Evolutionary conservation across 2,113 vertebrate species (phyloP), one percentile per base, ranked within the genome.

Genomic region (Campylorhamphus procurvoides): DNA sequence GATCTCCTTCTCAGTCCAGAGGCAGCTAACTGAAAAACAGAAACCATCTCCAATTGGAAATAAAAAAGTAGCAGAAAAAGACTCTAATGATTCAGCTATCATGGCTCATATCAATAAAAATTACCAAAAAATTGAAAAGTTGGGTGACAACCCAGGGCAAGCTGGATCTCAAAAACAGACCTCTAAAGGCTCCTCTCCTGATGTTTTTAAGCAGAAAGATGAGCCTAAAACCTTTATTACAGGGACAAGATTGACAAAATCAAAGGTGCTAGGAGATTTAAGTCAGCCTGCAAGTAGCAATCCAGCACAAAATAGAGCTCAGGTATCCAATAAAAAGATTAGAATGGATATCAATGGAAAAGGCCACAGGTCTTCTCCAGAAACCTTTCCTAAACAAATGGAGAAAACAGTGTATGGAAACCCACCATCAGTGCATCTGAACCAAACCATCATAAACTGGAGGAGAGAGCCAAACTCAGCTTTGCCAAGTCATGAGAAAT

Each of bases 341-440:
- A 72, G 35, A 81, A 80, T 85, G 74, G 80, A 91, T 94, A 77
- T 89, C 75, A 85, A 40, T 74, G 84, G 90, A 89, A 93, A 93
- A 40, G 58, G 22, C 68, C 59, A 95, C 62, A 71, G 42, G 64
- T 84, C 72, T 78, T 91, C 87, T 87, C 60, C 91, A 88, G 94
- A 96, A 95, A 94, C 82, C 27, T 88, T 89, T 56, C 63, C 84
- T 50, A 81, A 52, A 73, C 94, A 90, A 85, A 44, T 52, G 1
- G 96, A 87, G 89, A 95, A 93, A 78, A 96, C 96, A 50, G 93
- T 96, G 10, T 94, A 78, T 94, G 97, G 96, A 93, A 99, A 98
- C 75, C 92, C 96, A 40, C 86, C 96, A 31, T 77, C 96, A 66
- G 92, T 84, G 19, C 86, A 82, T n/a, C 88, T 87, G 95, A 88